Percentiles rank a stretch among this genome's conserved stretches.
phyloP scores from a whole-genome alignment of 2,113 vertebrate species.

The Candoia aspera region DNA sequence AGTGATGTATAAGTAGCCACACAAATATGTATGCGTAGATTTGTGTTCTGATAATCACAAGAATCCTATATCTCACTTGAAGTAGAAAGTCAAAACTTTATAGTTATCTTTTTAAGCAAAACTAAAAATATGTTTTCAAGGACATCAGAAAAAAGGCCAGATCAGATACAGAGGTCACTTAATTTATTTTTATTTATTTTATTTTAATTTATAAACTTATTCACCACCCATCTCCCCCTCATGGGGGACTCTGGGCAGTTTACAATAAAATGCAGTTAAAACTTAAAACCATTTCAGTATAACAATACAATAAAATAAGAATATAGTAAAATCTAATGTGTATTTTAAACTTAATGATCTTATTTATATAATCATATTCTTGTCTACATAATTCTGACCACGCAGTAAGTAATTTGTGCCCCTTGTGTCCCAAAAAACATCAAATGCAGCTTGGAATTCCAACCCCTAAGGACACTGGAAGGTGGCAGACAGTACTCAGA shows the following conservation, averaged over 20 bases:
- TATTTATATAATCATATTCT: neutral
- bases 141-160: neutral
- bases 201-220: no score
- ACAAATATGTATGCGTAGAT: neutral
- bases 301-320: no score
- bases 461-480: neutral
- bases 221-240: no score
- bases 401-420: neutral
- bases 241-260: no score
- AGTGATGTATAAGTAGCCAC: neutral
- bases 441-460: neutral
- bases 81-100: neutral
- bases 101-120: neutral
- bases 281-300: no score
- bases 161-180: no score
- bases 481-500: neutral
- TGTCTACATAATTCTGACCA: neutral
- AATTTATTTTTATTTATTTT: no score
- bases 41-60: neutral
- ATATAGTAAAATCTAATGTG: no score
- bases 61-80: neutral
- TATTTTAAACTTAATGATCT: neutral
- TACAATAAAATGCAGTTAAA: no score
- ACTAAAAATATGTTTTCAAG: neutral
- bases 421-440: neutral